Evolutionary conservation across 1,140 invertebrate genomes (phyloP), one percentile per base, ranked within the genome.

Genomic region (Cotesia typhae): DNA sequence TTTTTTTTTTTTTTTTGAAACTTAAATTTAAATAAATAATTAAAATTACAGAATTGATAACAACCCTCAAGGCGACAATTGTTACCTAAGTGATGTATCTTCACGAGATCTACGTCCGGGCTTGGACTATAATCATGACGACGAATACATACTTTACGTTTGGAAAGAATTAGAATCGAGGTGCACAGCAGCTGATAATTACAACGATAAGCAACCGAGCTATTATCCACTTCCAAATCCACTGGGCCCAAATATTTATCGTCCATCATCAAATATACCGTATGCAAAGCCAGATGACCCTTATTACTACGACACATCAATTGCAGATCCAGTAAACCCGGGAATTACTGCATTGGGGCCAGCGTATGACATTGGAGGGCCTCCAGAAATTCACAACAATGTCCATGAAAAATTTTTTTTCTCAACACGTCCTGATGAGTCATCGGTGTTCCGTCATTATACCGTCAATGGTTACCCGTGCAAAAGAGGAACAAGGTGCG

Each of bases 381-480:
- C 20, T 38, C 35, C 60, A 41, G 69, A 6, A 41, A 6, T 52
- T n/a, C 37, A 60, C 41, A 51, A 69, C 36, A 35, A 66, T 41
- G 14, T 20, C 20, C n/a, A 69, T 60, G 36, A 72, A n/a, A 67
- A 7, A 61, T 64, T 72, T 38, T 76, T 75, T 68, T 65, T 65
- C 63, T 52, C 66, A 47, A 36, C 53, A 81, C 78, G 52, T 10
- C 66, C 78, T n/a, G 77, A 77, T 55, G 77, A 77, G 37, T 77
- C 80, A 9, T 76, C 76, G 28, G 82, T 91, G n/a, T 94, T 92
- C 89, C 88, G 89, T 60, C 90, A 91, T 71, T 95, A 92, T 77
- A 93, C 93, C 0, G 94, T 94, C 0, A 92, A 91, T 53, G 94
- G 94, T 3, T 91, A 90, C 77, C 92, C 93, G 1, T 95, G 94